These are phyloP conservation scores for Mesochorus sp. DNA, from an alignment of 2,888 invertebrate species.

Conservation along the genomic window DNA sequence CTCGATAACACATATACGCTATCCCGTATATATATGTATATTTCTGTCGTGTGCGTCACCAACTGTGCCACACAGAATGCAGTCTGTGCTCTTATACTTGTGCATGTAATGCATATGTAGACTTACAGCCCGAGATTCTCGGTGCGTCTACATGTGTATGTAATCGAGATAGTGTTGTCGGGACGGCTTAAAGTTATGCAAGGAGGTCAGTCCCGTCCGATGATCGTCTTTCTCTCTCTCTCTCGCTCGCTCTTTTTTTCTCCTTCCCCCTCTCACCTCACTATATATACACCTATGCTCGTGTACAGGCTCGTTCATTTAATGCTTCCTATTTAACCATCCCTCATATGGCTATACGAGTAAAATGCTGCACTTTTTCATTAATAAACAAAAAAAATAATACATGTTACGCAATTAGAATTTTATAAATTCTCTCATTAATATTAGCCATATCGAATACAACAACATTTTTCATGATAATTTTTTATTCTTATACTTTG, in stretches of 20 bases:
- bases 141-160: not conserved
- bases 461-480: too few species aligned
- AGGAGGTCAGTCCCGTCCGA: conserved; percentile 69
- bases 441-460: too few species aligned
- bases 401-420: too few species aligned
- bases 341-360: too few species aligned
- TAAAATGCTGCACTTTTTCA: too few species aligned
- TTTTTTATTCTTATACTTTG: too few species aligned
- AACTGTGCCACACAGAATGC: conserved; percentile 4
- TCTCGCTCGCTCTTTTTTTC: conserved; percentile 30
- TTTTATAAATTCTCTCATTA: too few species aligned
- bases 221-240: conserved; percentile 42
- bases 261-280: too few species aligned
- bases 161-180: conserved; percentile 31
- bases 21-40: not conserved
- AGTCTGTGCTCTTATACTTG: too few species aligned
- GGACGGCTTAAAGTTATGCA: conserved; percentile 64
- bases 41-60: not conserved
- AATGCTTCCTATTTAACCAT: not conserved
- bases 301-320: conserved; percentile 33
- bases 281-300: not conserved
- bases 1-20: not conserved
- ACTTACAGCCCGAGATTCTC: not conserved
- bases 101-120: not conserved
- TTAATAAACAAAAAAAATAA: too few species aligned